Evolutionary conservation across 2,113 vertebrate genomes (phyloP).

Genomic region (Cettia cetti): DNA sequence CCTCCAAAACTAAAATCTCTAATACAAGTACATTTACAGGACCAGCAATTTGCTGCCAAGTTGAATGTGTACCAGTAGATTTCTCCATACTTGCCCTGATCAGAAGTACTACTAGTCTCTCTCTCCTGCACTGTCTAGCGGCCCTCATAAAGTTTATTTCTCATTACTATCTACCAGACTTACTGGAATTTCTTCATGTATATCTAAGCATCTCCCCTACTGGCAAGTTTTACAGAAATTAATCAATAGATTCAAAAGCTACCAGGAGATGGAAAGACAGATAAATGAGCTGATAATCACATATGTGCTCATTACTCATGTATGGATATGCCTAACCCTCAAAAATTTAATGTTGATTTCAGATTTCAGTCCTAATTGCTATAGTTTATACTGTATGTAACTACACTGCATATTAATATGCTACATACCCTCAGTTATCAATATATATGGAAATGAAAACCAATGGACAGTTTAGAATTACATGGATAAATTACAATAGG

Average conservation of each 20-base stretch:
- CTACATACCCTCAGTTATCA: background rate
- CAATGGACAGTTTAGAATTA: background rate
- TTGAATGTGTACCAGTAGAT: background rate
- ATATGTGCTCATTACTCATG: background rate
- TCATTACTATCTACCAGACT: background rate
- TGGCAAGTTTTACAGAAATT: background rate
- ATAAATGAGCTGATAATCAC: background rate
- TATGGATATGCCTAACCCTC: background rate
- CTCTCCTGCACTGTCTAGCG: background rate
- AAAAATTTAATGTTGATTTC: background rate
- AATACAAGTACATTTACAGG: background rate
- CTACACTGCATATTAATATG: background rate
- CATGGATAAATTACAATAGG: background rate
- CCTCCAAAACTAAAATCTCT: background rate
- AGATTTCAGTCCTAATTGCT: background rate
- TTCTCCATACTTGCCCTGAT: background rate
- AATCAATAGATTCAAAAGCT: background rate
- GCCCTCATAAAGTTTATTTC: background rate
- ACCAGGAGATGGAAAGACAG: background rate
- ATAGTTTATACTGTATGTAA: background rate
- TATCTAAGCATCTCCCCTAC: background rate
- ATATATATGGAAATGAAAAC: background rate
- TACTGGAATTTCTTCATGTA: background rate
- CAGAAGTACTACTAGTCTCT: background rate
- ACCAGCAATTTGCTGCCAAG: background rate